Percentiles rank a stretch among this genome's conserved stretches.
phyloP scores from a whole-genome alignment of 2,797 vertebrate genomes.

The Craterocephalus amniculus region DNA sequence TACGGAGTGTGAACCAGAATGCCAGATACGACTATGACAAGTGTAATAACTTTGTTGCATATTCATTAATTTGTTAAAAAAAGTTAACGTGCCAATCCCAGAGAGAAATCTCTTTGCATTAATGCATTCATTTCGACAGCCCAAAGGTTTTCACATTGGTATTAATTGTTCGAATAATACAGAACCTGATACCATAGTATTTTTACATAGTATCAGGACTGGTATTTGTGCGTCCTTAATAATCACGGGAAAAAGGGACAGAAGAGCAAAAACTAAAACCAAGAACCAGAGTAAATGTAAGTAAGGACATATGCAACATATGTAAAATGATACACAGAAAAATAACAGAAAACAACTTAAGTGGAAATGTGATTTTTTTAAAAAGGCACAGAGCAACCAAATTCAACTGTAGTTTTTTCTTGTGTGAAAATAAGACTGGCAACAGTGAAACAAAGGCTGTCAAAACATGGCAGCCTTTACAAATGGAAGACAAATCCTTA shows the following conservation, averaged over 20 bases:
- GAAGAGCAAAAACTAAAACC: constrained; percentile 16
- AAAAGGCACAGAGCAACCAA: constrained; percentile 49
- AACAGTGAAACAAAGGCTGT: constrained; percentile 27
- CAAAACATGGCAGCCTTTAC: constrained; percentile 50
- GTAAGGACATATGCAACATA: constrained; percentile 29
- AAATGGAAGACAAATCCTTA: constrained; percentile 57
- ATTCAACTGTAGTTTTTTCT: constrained; percentile 48
- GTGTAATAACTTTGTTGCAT: too few relatives aligned
- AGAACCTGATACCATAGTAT: too few relatives aligned
- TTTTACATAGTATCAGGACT: too few relatives aligned
- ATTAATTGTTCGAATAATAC: too few relatives aligned
- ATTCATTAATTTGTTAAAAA: too few relatives aligned
- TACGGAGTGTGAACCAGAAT: not conserved
- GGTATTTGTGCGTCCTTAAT: not conserved
- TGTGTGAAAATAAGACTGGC: constrained; percentile 38
- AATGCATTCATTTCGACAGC: too few relatives aligned
- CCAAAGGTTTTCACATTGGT: too few relatives aligned
- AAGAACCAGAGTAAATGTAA: constrained; percentile 16
- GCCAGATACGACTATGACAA: too few relatives aligned
- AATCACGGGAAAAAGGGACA: constrained; percentile 12
- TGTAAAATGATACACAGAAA: constrained; percentile 21
- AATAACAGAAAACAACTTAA: constrained; percentile 42
- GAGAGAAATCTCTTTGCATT: too few relatives aligned
- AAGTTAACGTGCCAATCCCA: too few relatives aligned
- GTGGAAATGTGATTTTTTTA: constrained; percentile 37